These are phyloP conservation scores for Oreochromis niloticus DNA, from an alignment of 2,113 vertebrate species.

Conservation along the genomic window DNA sequence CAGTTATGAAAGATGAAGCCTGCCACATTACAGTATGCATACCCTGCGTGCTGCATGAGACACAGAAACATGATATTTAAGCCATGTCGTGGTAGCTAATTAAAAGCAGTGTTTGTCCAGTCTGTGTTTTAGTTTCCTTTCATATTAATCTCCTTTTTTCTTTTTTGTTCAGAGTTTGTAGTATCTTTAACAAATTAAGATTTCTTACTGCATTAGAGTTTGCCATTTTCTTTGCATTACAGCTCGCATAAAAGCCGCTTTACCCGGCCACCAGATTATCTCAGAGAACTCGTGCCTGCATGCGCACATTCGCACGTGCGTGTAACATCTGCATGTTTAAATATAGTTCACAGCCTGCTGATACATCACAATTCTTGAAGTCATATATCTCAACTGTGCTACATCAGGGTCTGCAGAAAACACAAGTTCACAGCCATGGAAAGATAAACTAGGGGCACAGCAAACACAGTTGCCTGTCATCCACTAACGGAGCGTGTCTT, in stretches of 20 bases:
- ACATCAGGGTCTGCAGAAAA: not conserved
- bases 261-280: not conserved
- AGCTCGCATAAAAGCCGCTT: not conserved
- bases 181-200: not conserved
- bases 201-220: not conserved
- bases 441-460: not conserved
- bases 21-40: not conserved
- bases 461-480: not conserved
- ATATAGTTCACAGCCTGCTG: conserved; percentile 19
- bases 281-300: not conserved
- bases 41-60: not conserved
- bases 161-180: not conserved
- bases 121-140: not conserved
- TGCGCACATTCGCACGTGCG: not conserved
- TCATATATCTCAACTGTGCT: not conserved
- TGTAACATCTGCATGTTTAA: not conserved
- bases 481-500: not conserved
- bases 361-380: not conserved
- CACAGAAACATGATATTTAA: not conserved
- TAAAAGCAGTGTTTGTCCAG: not conserved
- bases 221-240: not conserved
- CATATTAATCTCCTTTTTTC: not conserved
- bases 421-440: not conserved
- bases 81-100: not conserved
- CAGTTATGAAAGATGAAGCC: not conserved